Evolutionary conservation across 2,888 invertebrate genomes (phyloP), one percentile per base, ranked within the genome.

Genomic region (Ceraclea dissimilis): DNA sequence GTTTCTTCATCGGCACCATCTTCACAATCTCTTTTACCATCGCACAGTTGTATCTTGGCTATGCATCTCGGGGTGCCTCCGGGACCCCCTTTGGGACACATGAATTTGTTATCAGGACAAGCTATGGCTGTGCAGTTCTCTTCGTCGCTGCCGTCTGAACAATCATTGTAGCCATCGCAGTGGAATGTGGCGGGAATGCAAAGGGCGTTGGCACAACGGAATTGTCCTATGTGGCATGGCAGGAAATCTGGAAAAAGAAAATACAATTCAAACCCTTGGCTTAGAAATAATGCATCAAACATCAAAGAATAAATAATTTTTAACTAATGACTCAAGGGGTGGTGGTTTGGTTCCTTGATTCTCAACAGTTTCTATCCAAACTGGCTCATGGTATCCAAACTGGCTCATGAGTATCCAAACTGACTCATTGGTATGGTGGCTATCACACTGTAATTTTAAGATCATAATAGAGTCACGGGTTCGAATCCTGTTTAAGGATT

Each of bases 131-230:
- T 89, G 73, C 93, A 93, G 77, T 92, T 90, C 63, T 82, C 81
- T 68, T 94, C 93, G 70, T 93, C 93, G 13, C 90, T 89, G 34
- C 90, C 90, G 68, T 97, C 97, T 0, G 87, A 82, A 73, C 98
- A 98, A 72, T 98, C 97, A 61, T 85, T 81, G 75, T 88, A 89
- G 21, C 91, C 90, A 68, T 88, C 88, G 73, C 92, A 92, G 69
- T 86, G 88, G 73, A 88, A 92, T 50, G 84, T 83, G 51, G 83
- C 81, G 0, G 95, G 96, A 66, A 98, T 94, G 73, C 98, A 98
- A 11, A 94, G 81, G 0, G 90, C 88, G 74, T 95, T 95, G 63
- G 87, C 85, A 74, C 96, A 96, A 34, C 93, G 83, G 75, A 95
- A 96, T 75, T 96, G 95, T 1, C 90, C 90, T 64, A 85, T 85